Evolutionary conservation across 1,140 invertebrate genomes (phyloP).

Genomic region (Drosophila setifemur): DNA sequence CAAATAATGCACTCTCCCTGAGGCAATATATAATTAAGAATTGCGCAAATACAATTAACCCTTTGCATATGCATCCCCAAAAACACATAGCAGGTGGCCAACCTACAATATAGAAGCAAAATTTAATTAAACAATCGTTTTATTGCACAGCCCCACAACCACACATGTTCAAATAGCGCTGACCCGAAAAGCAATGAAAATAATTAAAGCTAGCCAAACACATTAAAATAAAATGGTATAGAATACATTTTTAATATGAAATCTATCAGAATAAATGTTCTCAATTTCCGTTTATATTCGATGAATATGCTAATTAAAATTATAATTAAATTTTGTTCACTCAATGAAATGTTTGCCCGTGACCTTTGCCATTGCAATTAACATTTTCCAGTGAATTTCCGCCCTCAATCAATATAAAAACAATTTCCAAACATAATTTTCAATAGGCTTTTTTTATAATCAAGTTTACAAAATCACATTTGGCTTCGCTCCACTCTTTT

Average conservation of each 20-base stretch:
- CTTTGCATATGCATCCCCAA: slow-evolving; percentile 1
- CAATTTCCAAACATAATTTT: not conserved
- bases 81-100: not conserved
- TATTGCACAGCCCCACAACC: not conserved
- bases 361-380: not conserved
- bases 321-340: not conserved
- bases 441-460: slow-evolving; percentile 13
- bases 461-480: slow-evolving; percentile 61
- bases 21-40: too few relatives aligned
- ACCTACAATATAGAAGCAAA: not conserved
- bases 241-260: not conserved
- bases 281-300: not conserved
- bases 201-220: not conserved
- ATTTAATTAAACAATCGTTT: slow-evolving; percentile 38
- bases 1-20: too few relatives aligned
- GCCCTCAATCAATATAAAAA: too few relatives aligned
- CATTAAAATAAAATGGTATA: slow-evolving; percentile 7
- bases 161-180: slow-evolving; percentile 5
- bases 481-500: not conserved
- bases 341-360: not conserved
- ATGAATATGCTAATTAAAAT: not conserved
- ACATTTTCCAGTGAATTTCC: not conserved
- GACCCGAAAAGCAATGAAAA: not conserved
- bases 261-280: not conserved
- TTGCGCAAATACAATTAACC: slow-evolving; percentile 4